Evolutionary conservation across 2,113 vertebrate genomes (phyloP).

Genomic region (Urocitellus parryii): DNA sequence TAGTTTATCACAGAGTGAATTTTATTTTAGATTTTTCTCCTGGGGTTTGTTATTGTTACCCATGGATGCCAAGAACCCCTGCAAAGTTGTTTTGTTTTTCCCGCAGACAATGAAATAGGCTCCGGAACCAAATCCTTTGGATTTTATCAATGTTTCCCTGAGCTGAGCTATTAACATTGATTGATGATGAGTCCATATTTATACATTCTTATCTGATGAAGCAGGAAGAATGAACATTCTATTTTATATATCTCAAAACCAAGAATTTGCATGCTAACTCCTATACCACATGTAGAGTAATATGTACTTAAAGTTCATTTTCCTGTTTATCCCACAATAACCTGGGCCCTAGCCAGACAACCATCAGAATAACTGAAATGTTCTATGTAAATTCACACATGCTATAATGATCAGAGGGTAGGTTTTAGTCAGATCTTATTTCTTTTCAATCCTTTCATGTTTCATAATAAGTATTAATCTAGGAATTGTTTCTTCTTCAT

Average conservation of each 20-base stretch:
- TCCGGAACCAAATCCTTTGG: neutral
- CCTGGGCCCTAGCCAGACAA: neutral
- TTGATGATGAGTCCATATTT: neutral
- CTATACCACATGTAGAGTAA: neutral
- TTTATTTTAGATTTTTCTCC: neutral
- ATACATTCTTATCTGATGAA: neutral
- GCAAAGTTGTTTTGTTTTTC: neutral
- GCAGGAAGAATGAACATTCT: no score
- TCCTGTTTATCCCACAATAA: neutral
- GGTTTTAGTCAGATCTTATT: slow-evolving; percentile 21
- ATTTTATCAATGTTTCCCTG: neutral
- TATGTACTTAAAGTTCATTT: neutral
- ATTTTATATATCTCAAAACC: neutral
- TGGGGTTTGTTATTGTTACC: neutral
- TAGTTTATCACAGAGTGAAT: neutral
- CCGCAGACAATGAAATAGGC: neutral
- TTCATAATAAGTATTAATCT: neutral
- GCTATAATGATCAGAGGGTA: neutral
- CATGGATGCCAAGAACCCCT: neutral
- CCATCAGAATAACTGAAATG: neutral
- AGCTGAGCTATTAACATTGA: neutral
- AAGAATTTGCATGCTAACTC: neutral
- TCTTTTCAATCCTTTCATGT: neutral
- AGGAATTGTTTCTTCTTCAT: neutral
- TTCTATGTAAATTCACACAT: neutral